Evolutionary conservation across 2,888 invertebrate genomes (phyloP).

Genomic region (Stramonita haemastoma): DNA sequence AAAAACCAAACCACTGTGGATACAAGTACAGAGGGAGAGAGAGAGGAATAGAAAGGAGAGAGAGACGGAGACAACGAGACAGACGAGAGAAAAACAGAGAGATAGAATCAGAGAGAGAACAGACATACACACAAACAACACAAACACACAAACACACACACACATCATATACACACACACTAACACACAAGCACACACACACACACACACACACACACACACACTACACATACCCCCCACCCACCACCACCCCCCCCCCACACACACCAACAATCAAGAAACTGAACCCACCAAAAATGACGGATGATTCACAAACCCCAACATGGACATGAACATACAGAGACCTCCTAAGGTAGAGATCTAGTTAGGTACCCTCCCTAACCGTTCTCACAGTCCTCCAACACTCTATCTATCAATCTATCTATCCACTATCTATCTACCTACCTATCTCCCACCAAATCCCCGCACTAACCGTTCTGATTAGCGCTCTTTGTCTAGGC

Average conservation of each 20-base stretch:
- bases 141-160: neutral
- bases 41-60: neutral
- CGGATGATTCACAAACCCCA: too few species aligned
- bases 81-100: neutral
- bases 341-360: too few species aligned
- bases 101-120: too few species aligned
- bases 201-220: neutral
- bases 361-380: too few species aligned
- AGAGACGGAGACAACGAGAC: neutral
- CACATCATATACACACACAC: neutral
- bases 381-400: neutral
- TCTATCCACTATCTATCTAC: too few species aligned
- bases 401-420: too few species aligned
- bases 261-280: too few species aligned
- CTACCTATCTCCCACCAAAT: neutral
- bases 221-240: neutral
- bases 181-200: neutral
- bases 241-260: neutral
- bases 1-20: too few species aligned
- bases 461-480: neutral
- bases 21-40: neutral
- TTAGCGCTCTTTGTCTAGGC: neutral
- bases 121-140: neutral
- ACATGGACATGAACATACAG: too few species aligned
- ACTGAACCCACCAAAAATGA: too few species aligned